Conservation (phyloP, 1,140 invertebrate species). For the Heliconius hewitsoni region DNA sequence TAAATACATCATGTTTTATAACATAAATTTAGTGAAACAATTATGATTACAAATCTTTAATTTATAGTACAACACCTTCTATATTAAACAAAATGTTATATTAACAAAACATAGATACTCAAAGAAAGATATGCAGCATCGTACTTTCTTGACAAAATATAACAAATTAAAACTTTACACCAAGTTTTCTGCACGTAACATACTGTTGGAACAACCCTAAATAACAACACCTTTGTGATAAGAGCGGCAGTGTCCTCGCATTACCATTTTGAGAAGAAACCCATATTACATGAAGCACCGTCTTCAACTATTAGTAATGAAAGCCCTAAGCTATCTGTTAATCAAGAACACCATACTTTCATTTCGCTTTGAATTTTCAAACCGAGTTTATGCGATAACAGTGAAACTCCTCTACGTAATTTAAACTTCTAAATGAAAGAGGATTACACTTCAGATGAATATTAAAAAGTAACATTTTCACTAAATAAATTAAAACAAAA, state of each 20-base stretch:
- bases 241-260: conserved; percentile 7
- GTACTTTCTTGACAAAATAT: no score
- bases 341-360: neutral
- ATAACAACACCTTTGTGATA: conserved; percentile 13
- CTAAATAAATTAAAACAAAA: neutral
- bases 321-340: conserved; percentile 15
- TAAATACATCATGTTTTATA: no score
- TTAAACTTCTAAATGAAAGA: neutral
- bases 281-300: conserved; percentile 17
- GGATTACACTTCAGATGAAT: neutral
- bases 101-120: no score
- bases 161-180: no score
- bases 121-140: no score
- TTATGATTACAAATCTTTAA: no score
- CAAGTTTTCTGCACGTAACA: neutral
- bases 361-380: neutral
- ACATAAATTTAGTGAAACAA: no score
- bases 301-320: conserved; percentile 22
- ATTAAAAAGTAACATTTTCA: conserved; percentile 1
- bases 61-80: no score
- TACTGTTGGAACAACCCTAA: conserved; percentile 4
- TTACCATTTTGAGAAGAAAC: conserved; percentile 23
- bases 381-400: neutral
- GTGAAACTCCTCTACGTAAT: neutral
- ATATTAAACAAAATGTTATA: no score